A percentile compares a stretch with the other conserved stretches of the same genome.
Conservation (phyloP, 2,797 vertebrate genomes). For the Cossypha niveicapilla region DNA sequence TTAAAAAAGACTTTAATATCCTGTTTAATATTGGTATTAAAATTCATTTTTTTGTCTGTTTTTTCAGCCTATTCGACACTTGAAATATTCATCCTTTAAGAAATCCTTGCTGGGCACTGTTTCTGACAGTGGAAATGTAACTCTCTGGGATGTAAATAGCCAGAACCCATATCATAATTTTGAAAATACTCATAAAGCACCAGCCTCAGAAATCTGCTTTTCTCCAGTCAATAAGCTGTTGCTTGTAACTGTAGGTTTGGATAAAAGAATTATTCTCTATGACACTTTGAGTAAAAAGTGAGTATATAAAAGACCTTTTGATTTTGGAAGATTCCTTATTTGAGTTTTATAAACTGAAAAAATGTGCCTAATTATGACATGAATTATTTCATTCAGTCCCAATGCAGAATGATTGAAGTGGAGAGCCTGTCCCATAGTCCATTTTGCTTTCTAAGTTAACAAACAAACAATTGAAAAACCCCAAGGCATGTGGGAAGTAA, state of each 20-base stretch:
- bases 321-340: background rate
- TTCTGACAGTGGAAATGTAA: constrained; percentile 89
- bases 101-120: constrained; percentile 90
- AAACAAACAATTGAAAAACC: background rate
- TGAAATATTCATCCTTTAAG: constrained; percentile 88
- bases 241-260: constrained; percentile 90
- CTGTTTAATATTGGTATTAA: background rate
- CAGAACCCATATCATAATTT: constrained; percentile 88
- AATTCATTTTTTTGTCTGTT: background rate
- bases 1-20: background rate
- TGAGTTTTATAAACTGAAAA: background rate
- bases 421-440: background rate
- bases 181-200: constrained; percentile 89
- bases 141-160: constrained; percentile 92
- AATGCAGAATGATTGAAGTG: background rate
- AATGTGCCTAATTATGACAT: background rate
- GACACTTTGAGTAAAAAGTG: constrained; percentile 94
- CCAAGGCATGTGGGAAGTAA: background rate
- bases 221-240: constrained; percentile 93
- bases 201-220: constrained; percentile 89
- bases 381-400: background rate
- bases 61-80: constrained; percentile 87
- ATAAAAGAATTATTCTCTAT: constrained; percentile 96
- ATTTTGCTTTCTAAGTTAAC: background rate
- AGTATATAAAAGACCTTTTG: constrained; percentile 44